Conservation (phyloP, 37 sponge, comb jelly and placozoan genomes). For the Cliona cf. orientalis region DNA sequence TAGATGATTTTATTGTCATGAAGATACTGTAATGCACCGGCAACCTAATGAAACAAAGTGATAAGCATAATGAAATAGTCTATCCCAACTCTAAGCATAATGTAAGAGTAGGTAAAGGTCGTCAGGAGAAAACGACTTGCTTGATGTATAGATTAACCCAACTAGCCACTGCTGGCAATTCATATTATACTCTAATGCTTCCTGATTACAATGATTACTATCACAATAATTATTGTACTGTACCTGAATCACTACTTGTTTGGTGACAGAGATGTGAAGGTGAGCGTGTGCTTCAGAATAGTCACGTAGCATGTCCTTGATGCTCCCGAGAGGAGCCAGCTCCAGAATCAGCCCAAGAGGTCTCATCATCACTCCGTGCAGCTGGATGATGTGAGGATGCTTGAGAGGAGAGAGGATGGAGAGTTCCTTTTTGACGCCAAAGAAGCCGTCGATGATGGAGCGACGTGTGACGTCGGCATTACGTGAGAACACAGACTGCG, state of each 20-base stretch:
- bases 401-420: slow-evolving; percentile 57
- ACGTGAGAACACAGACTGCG: background rate
- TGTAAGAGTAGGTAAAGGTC: no score
- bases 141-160: no score
- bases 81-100: no score
- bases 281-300: slow-evolving; percentile 18
- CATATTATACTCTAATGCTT: background rate
- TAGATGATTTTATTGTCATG: slow-evolving; percentile 76
- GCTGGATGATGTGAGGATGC: slow-evolving; percentile 58
- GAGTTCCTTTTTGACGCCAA: slow-evolving; percentile 71
- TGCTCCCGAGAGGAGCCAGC: slow-evolving; percentile 77
- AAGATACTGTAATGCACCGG: slow-evolving; percentile 54
- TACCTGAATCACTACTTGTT: slow-evolving; percentile 56
- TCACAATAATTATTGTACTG: background rate
- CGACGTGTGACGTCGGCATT: slow-evolving; percentile 7
- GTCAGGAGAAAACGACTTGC: no score
- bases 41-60: slow-evolving; percentile 9
- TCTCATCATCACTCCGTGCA: slow-evolving; percentile 54
- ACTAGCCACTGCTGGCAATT: background rate
- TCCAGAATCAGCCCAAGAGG: slow-evolving; percentile 81
- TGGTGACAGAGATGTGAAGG: slow-evolving; percentile 32
- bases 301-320: slow-evolving; percentile 48
- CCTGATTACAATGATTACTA: background rate
- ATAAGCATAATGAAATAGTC: no score
- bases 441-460: slow-evolving; percentile 60